Percentiles rank a stretch among this genome's conserved stretches.
Conservation (phyloP, 92 coral and sea anemone genomes). For the Bergia sp. region DNA sequence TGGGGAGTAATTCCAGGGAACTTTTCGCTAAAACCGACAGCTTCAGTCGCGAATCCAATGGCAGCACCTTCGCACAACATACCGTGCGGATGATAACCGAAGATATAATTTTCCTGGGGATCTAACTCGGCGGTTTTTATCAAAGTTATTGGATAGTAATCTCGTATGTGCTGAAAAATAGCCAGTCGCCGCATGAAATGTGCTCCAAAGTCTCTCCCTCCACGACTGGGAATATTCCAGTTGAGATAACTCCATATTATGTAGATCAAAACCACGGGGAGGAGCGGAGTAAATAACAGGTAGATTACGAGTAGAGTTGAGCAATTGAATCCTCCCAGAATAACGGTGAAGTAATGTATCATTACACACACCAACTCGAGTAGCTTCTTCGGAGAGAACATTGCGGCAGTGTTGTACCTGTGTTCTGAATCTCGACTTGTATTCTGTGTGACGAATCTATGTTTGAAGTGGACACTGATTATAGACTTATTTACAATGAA, state of each 20-base stretch:
- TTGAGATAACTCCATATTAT: conserved; percentile 75
- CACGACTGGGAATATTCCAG: conserved; percentile 78
- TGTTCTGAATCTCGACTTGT: too few relatives aligned
- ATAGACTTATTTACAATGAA: too few relatives aligned
- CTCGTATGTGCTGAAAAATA: conserved; percentile 73
- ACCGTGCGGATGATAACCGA: conserved; percentile 98
- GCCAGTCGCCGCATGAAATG: conserved; percentile 63
- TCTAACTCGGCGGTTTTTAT: conserved; percentile 87
- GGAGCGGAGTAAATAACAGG: conserved; percentile 70
- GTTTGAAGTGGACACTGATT: too few relatives aligned
- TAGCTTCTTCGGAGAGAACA: conserved; percentile 20
- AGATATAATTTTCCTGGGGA: conserved; percentile 81
- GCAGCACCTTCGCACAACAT: conserved; percentile 76
- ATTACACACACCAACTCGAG: conserved; percentile 27
- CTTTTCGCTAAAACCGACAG: conserved; percentile 67
- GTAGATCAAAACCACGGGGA: conserved; percentile 71
- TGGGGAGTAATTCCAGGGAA: conserved; percentile 54
- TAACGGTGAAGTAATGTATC: conserved; percentile 2
- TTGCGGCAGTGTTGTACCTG: neutral
- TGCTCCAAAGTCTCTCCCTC: conserved; percentile 67
- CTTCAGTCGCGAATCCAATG: conserved; percentile 79
- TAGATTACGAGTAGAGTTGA: conserved; percentile 36
- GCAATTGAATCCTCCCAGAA: conserved; percentile 21
- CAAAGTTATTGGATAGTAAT: conserved; percentile 86
- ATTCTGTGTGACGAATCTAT: too few relatives aligned